phyloP scores from a whole-genome alignment of 2,113 vertebrate species.

The Eira barbara region DNA sequence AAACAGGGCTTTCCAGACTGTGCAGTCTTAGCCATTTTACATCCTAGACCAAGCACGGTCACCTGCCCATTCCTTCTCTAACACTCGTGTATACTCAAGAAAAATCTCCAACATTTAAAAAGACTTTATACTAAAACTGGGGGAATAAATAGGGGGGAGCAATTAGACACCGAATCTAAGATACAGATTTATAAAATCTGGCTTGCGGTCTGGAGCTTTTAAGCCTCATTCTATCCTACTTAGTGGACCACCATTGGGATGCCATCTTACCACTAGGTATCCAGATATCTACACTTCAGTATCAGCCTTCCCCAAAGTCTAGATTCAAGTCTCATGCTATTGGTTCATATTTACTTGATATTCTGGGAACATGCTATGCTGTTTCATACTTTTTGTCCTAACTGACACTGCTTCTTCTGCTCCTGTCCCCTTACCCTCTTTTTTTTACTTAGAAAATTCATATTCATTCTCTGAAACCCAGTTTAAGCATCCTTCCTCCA shows the following conservation, averaged over 20 bases:
- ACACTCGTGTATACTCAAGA: neutral
- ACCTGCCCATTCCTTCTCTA: neutral
- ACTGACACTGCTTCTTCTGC: neutral
- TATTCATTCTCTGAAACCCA: neutral
- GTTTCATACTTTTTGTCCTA: neutral
- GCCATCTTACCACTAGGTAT: neutral
- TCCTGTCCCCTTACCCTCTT: neutral
- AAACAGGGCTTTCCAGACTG: neutral
- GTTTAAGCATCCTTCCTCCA: neutral
- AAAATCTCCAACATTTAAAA: neutral
- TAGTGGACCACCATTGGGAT: neutral
- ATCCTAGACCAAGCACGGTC: neutral
- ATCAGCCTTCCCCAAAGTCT: neutral
- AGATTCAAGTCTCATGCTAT: neutral
- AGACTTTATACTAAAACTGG: neutral
- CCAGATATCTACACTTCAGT: neutral
- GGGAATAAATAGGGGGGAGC: neutral
- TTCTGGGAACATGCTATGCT: neutral
- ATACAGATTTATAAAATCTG: neutral
- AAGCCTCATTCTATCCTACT: neutral
- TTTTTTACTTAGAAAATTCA: neutral
- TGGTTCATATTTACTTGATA: neutral
- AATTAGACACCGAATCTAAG: neutral
- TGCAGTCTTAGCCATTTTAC: neutral
- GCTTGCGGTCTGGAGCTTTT: neutral